Percentiles rank a stretch among this genome's conserved stretches.
These are phyloP conservation scores for Anguilla pacifica DNA, from an alignment of 2,797 vertebrate genomes.

Conservation along the genomic window DNA sequence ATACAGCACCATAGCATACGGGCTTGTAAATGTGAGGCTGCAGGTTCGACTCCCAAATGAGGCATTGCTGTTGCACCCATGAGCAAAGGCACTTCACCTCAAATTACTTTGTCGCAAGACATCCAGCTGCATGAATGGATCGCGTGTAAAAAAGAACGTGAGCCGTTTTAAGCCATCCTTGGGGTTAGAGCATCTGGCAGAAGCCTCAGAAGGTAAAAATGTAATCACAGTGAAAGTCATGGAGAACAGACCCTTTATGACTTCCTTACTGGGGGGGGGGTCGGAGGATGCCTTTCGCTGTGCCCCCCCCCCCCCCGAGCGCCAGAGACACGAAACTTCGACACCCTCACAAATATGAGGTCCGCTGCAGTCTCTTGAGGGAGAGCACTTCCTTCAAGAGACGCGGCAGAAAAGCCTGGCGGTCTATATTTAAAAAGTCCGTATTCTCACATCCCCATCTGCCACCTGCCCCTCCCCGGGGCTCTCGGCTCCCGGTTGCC, in stretches of 20 bases:
- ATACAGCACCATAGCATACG: not conserved
- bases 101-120: not conserved
- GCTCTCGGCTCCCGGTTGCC: not conserved
- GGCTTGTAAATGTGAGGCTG: not conserved
- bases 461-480: conserved; percentile 29
- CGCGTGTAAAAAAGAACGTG: too few species aligned
- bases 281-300: not conserved
- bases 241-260: conserved; percentile 22
- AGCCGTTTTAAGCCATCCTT: not conserved
- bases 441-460: conserved; percentile 42
- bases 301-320: conserved; percentile 17
- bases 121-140: not conserved
- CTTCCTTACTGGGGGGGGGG: conserved; percentile 23
- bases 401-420: conserved; percentile 16
- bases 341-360: conserved; percentile 35
- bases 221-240: not conserved
- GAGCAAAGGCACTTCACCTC: not conserved
- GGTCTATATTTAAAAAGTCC: conserved; percentile 42
- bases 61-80: not conserved
- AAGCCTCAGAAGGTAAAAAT: not conserved
- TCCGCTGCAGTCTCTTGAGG: conserved; percentile 37
- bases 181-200: not conserved
- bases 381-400: conserved; percentile 38
- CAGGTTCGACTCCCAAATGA: not conserved
- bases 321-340: conserved; percentile 9